These are phyloP conservation scores for Typhlomys cinereus DNA, from an alignment of 2,113 vertebrate genomes.

Conservation along the genomic window DNA sequence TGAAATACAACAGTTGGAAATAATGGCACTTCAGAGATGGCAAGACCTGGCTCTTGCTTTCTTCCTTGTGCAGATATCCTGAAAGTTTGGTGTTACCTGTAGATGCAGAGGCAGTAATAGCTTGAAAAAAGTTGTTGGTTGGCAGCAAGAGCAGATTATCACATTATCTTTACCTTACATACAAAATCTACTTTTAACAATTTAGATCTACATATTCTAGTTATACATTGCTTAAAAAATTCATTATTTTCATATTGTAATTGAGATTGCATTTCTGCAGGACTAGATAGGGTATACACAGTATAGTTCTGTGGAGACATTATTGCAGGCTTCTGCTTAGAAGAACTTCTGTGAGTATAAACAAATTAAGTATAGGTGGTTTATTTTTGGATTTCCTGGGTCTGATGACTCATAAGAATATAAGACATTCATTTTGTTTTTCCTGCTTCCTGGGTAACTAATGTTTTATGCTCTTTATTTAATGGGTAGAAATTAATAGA, in stretches of 20 bases:
- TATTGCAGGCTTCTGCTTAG: conserved; percentile 53
- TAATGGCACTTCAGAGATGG: neutral
- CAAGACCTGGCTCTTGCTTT: neutral
- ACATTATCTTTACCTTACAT: neutral
- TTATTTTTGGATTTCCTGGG: conserved; percentile 29
- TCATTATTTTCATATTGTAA: conserved; percentile 32
- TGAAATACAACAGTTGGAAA: neutral
- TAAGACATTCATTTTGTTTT: conserved; percentile 1
- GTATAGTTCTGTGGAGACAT: neutral
- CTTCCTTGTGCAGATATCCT: neutral
- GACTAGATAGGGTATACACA: neutral
- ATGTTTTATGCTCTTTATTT: neutral
- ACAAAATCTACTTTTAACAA: neutral
- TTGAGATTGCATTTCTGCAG: neutral
- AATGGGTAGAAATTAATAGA: neutral
- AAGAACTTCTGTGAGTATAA: conserved; percentile 49
- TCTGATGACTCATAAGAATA: conserved; percentile 27
- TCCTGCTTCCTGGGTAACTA: conserved; percentile 37
- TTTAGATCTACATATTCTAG: neutral
- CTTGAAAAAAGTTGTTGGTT: neutral
- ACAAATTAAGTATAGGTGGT: conserved; percentile 16
- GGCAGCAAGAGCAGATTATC: neutral
- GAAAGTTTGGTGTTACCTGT: neutral
- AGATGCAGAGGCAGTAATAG: neutral
- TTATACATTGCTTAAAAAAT: neutral